Evolutionary conservation across 2,797 vertebrate species (phyloP).

Genomic region (Oreonectes daqikongensis): DNA sequence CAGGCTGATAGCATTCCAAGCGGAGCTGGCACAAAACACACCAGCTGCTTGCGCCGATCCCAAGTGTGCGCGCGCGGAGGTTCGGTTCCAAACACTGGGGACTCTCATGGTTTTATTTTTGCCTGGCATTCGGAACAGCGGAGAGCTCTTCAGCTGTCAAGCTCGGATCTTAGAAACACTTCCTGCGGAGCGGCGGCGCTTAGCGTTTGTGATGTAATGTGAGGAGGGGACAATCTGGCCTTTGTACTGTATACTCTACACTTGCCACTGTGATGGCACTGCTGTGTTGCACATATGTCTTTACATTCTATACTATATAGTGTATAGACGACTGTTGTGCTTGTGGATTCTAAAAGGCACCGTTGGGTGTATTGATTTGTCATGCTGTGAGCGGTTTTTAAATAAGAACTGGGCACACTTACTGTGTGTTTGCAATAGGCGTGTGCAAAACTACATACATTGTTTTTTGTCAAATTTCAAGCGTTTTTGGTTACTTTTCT

Average conservation of each 20-base stretch:
- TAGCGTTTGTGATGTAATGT: constrained; percentile 56
- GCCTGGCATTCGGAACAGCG: constrained; percentile 57
- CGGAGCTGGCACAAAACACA: constrained; percentile 67
- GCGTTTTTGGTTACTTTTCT: too few relatives aligned
- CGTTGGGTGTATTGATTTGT: not conserved
- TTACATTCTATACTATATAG: not conserved
- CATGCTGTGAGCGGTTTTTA: not conserved
- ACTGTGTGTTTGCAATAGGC: not conserved
- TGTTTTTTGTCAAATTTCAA: too few relatives aligned
- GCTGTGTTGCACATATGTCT: constrained; percentile 39
- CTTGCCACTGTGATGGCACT: constrained; percentile 39
- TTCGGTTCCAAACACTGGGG: constrained; percentile 60
- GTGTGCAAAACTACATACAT: not conserved
- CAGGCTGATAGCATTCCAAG: constrained; percentile 63
- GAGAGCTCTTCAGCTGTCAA: constrained; percentile 68
- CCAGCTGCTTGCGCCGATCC: constrained; percentile 69
- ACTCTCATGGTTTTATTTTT: constrained; percentile 57
- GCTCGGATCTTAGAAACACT: constrained; percentile 57
- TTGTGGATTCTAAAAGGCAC: not conserved
- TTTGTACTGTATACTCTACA: constrained; percentile 56
- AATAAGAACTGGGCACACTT: not conserved
- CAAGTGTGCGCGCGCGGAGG: constrained; percentile 51
- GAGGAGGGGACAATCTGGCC: constrained; percentile 59
- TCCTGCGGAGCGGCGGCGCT: constrained; percentile 62
- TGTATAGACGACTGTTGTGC: not conserved